Evolutionary conservation across 2,888 invertebrate species (phyloP).

Genomic region (Camptogramma bilineatum): DNA sequence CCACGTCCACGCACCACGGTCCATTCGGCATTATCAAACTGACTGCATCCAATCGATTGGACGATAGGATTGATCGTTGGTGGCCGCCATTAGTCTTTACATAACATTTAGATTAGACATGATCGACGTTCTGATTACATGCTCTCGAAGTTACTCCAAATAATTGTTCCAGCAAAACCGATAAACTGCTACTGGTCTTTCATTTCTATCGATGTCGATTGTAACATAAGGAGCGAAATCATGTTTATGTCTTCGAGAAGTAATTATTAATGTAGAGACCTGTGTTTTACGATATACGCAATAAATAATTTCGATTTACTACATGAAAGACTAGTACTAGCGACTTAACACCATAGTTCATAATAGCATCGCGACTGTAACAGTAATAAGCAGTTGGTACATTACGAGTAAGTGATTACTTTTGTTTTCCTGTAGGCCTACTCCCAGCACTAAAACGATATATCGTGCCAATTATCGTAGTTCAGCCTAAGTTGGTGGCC

Average conservation of each 20-base stretch:
- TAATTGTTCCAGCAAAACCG: constrained; percentile 29
- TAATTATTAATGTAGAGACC: constrained; percentile 32
- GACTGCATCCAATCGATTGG: no score
- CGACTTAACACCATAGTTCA: neutral
- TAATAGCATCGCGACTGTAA: neutral
- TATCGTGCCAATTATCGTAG: no score
- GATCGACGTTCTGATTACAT: constrained; percentile 23
- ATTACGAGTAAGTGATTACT: no score
- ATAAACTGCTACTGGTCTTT: constrained; percentile 36
- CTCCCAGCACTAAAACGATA: no score
- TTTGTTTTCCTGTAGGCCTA: no score
- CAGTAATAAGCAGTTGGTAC: neutral
- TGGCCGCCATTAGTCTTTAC: neutral
- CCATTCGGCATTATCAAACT: no score
- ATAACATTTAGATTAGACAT: constrained; percentile 22
- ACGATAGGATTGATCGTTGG: no score
- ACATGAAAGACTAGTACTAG: neutral
- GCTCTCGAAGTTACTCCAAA: constrained; percentile 23
- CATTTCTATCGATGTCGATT: constrained; percentile 34
- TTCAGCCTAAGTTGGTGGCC: no score
- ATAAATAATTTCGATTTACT: constrained; percentile 14
- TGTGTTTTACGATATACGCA: constrained; percentile 22
- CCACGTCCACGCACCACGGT: no score
- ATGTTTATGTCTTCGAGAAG: constrained; percentile 35
- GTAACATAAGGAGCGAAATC: constrained; percentile 39